Evolutionary conservation across 2,888 invertebrate genomes (phyloP).

Genomic region (Pemphredon lugubris): DNA sequence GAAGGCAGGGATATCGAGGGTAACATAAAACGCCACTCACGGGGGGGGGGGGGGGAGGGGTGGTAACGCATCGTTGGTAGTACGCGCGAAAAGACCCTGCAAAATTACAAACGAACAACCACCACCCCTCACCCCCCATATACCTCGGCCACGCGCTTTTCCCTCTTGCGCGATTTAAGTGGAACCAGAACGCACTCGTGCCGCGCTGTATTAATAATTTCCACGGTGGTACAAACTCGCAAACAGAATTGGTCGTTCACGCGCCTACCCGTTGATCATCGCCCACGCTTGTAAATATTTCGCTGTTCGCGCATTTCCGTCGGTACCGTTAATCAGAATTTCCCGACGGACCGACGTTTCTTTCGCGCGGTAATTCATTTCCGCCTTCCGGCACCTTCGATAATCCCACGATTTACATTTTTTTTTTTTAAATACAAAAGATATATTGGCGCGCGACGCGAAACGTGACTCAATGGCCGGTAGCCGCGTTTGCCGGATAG

Average conservation of each 20-base stretch:
- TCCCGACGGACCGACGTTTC: constrained; percentile 1
- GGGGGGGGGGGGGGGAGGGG: constrained; percentile 38
- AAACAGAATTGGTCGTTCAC: no score
- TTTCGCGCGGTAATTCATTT: constrained; percentile 10
- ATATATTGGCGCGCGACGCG: constrained; percentile 27
- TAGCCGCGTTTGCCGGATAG: constrained; percentile 30
- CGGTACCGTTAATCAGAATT: no score
- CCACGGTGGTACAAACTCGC: no score
- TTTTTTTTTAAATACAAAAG: constrained; percentile 13
- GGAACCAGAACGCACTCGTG: neutral
- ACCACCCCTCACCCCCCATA: no score
- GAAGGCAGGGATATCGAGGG: constrained; percentile 24
- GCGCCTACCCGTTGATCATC: no score
- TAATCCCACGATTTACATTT: constrained; percentile 27
- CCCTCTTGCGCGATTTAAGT: no score
- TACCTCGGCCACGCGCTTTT: no score
- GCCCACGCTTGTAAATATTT: no score
- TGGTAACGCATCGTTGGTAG: constrained; percentile 34
- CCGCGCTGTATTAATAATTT: no score
- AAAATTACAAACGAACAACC: constrained; percentile 30
- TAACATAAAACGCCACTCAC: constrained; percentile 58
- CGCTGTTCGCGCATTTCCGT: no score
- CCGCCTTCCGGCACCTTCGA: constrained; percentile 4
- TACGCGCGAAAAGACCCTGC: neutral
- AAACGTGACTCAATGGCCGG: constrained; percentile 51